Conservation (phyloP, 2,797 vertebrate genomes). For the Sphenodon punctatus region DNA sequence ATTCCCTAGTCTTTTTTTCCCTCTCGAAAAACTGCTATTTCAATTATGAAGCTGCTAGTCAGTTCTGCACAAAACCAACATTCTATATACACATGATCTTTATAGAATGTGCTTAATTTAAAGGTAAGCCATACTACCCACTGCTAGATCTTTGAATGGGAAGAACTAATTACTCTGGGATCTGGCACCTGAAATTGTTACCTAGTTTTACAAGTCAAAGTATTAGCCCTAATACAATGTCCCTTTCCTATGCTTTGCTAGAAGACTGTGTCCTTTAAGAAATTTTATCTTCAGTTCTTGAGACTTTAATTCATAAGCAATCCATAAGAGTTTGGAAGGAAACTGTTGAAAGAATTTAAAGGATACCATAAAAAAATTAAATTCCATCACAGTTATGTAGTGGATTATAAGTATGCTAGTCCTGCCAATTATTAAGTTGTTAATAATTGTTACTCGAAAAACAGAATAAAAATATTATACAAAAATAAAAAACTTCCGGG, state of each 20-base stretch:
- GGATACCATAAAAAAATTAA: not conserved
- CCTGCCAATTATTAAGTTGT: not conserved
- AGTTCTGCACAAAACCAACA: not conserved
- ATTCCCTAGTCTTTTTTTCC: not conserved
- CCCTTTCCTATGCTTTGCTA: no score
- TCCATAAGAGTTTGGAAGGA: not conserved
- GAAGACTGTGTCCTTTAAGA: no score
- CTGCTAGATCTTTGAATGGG: not conserved
- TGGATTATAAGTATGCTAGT: not conserved
- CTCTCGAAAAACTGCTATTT: not conserved
- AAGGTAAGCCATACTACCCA: not conserved
- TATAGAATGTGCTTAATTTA: not conserved
- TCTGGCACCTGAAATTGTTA: not conserved
- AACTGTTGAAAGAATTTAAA: not conserved
- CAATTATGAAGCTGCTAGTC: not conserved
- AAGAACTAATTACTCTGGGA: not conserved
- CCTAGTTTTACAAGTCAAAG: not conserved
- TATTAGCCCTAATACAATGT: not conserved
- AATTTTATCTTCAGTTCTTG: no score
- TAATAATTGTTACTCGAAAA: no score
- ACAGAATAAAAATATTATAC: no score
- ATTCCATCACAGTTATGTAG: not conserved
- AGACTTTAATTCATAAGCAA: rapidly evolving
- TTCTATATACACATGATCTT: not conserved
- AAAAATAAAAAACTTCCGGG: no score